A percentile compares a stretch with the other conserved stretches of the same genome.
These are phyloP conservation scores for Ochlodes sylvanus DNA, from an alignment of 2,888 invertebrate genomes.

Conservation along the genomic window DNA sequence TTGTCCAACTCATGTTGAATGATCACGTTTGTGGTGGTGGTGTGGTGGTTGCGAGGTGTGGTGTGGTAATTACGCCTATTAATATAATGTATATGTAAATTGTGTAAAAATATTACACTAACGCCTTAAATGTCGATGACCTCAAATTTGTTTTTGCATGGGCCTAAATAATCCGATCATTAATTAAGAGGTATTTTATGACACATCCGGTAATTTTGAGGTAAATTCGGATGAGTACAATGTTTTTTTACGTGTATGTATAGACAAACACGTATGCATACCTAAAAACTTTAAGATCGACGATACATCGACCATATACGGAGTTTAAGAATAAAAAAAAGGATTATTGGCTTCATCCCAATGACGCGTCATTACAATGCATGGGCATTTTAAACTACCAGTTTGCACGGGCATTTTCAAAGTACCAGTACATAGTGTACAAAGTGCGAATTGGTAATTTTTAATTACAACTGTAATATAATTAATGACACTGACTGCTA, in stretches of 20 bases:
- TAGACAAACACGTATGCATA: too few species aligned
- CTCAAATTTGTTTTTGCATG: background rate
- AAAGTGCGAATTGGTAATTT: too few species aligned
- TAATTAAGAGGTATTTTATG: background rate
- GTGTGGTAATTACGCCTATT: constrained; percentile 9
- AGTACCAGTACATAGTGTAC: too few species aligned
- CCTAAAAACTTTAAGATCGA: too few species aligned
- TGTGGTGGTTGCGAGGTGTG: background rate
- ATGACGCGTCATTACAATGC: background rate
- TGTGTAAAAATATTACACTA: constrained; percentile 9
- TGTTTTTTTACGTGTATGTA: background rate
- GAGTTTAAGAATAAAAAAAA: background rate
- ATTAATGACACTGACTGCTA: too few species aligned
- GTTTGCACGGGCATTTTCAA: too few species aligned
- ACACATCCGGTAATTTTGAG: background rate
- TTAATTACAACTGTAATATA: too few species aligned
- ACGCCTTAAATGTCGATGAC: constrained; percentile 12
- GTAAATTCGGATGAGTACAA: background rate
- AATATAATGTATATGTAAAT: constrained; percentile 4
- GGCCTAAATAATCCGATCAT: too few species aligned
- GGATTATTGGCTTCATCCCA: background rate
- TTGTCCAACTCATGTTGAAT: constrained; percentile 48
- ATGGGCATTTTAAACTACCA: too few species aligned
- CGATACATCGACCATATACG: background rate
- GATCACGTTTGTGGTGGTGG: background rate